A percentile compares a stretch with the other conserved stretches of the same genome.
phyloP scores from a whole-genome alignment of 2,113 vertebrate genomes.

The Brachyistius frenatus region DNA sequence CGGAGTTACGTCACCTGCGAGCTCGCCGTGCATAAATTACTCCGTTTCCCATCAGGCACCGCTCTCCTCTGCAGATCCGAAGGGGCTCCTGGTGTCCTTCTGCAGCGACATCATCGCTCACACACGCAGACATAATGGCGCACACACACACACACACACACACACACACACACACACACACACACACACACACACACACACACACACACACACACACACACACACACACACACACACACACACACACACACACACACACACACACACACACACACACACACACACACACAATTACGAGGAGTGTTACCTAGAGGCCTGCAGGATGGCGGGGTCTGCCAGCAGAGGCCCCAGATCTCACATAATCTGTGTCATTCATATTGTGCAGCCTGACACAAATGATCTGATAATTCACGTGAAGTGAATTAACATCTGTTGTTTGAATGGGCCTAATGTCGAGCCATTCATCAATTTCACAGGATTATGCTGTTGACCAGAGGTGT shows the following conservation, averaged over 20 bases:
- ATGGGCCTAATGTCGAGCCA: slow-evolving; percentile 83
- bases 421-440: slow-evolving; percentile 88
- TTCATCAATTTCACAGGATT: slow-evolving; percentile 84
- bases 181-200: slow-evolving; percentile 61
- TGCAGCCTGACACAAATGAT: slow-evolving; percentile 84
- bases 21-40: slow-evolving; percentile 28
- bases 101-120: slow-evolving; percentile 72
- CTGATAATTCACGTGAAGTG: slow-evolving; percentile 84
- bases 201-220: slow-evolving; percentile 24
- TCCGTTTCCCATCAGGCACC: slow-evolving; percentile 54
- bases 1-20: slow-evolving; percentile 29
- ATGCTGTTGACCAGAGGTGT: slow-evolving; percentile 78
- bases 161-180: slow-evolving; percentile 25
- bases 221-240: slow-evolving; percentile 31
- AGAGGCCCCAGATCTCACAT: slow-evolving; percentile 78
- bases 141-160: slow-evolving; percentile 31
- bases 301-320: slow-evolving; percentile 73
- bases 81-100: slow-evolving; percentile 69
- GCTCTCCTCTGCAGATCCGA: slow-evolving; percentile 64
- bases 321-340: slow-evolving; percentile 63
- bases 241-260: slow-evolving; percentile 15
- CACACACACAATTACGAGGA: slow-evolving; percentile 13
- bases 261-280: slow-evolving; percentile 63
- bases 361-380: slow-evolving; percentile 86
- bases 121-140: slow-evolving; percentile 13